These are phyloP conservation scores for Bombycilla garrulus DNA, from an alignment of 2,113 vertebrate genomes.

Conservation along the genomic window DNA sequence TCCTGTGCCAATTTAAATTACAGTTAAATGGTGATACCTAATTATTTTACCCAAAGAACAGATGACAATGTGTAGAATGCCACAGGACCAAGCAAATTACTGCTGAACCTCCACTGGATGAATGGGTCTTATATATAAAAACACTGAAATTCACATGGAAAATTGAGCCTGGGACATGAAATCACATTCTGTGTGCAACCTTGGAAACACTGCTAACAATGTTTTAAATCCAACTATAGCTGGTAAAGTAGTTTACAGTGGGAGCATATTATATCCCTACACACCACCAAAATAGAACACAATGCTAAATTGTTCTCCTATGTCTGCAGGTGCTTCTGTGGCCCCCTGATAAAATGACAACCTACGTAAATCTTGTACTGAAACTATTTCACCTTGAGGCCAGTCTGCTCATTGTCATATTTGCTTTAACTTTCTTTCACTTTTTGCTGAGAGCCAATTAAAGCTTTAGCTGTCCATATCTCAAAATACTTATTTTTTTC, in stretches of 20 bases:
- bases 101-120: background rate
- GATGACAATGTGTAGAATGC: background rate
- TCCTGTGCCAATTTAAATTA: background rate
- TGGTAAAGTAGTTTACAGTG: background rate
- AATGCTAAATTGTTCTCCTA: background rate
- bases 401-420: background rate
- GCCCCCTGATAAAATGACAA: background rate
- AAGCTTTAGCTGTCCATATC: background rate
- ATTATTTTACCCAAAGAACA: background rate
- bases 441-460: background rate
- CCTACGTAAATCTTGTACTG: background rate
- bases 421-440: constrained; percentile 6
- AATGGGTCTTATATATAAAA: background rate
- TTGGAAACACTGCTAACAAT: background rate
- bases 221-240: background rate
- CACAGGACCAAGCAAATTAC: background rate
- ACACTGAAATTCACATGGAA: background rate
- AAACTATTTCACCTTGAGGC: background rate
- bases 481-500: background rate
- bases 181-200: background rate
- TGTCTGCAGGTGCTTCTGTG: background rate
- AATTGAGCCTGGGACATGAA: background rate
- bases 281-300: background rate
- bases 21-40: background rate
- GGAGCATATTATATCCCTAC: background rate